Base-by-base conservation (phyloP, 2,888 invertebrate species). In the Augiades crinisus region DNA sequence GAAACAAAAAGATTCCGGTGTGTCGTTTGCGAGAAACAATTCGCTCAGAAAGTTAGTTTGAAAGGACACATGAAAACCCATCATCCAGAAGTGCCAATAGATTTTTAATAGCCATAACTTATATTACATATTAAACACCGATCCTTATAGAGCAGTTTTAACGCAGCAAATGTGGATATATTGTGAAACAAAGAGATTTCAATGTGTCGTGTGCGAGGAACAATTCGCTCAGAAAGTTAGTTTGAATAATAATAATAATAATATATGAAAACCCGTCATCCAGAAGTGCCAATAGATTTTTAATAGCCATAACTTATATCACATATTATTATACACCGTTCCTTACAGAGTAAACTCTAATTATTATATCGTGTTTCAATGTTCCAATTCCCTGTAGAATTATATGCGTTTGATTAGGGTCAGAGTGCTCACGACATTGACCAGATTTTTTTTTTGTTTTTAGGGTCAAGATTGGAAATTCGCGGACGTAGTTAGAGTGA, bases 381-480 rank as follows among this genome's bases (percentile, higher is more conserved):
- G 8, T 33, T 13, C 19, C 13, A 13, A 19, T 31, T 30, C 43
- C 19, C 55, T 51, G 34, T 47, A 51, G 33, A 44, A 38, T 47
- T 58, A 55, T 58, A 47, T 10, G n/a, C 19, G 51, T 16, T 38
- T 38, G 21, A 19, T 21, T 43, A 50, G 34, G 44, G 59, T 54
- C 54, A 59, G 62, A 57, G 63, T 63, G 67, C 72, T 68, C 69
- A 67, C 72, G 62, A 72, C 69, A 84, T 75, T 86, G 82, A 86
- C 84, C 74, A n/a, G 74, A 70, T 72, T 78, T 81, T 75, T 84
- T 85, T 81, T 85, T 81, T 85, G 77, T 85, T 88, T 88, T 83
- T 88, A 88, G 88, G 88, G 70, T 67, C 75, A 73, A 78, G 75
- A 72, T 80, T 83, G 85, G 82, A 81, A 79, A 78, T 83, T 67